Evolutionary conservation across 35 echinoderm and acorn worm species (phyloP).

Genomic region (Holothuria glaberrima): DNA sequence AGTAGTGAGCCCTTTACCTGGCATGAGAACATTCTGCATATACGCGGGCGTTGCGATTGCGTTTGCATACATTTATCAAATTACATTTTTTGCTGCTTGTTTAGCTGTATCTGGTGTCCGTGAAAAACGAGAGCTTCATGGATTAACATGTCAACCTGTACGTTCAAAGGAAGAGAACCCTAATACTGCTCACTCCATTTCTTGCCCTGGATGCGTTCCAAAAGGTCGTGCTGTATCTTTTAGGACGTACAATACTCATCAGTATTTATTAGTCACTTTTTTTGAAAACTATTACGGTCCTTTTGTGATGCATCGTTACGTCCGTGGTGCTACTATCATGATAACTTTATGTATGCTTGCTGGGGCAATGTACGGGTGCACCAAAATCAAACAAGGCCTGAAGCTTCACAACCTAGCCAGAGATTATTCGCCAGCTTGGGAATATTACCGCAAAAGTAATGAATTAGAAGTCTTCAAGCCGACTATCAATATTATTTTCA

Average conservation of each 20-base stretch:
- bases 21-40: conserved; percentile 65
- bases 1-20: conserved; percentile 27
- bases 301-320: conserved; percentile 33
- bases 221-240: not conserved
- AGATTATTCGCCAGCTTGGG: conserved; percentile 50
- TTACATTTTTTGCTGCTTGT: conserved; percentile 79
- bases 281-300: conserved; percentile 76
- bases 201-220: conserved; percentile 66
- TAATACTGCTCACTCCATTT: conserved; percentile 31
- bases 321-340: not conserved
- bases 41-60: conserved; percentile 66
- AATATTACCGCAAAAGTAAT: conserved; percentile 3
- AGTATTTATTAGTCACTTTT: conserved; percentile 42
- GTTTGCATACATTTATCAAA: conserved; percentile 74
- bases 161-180: conserved; percentile 13
- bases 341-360: conserved; percentile 40
- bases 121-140: conserved; percentile 57
- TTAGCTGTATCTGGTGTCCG: conserved; percentile 63
- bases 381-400: conserved; percentile 44
- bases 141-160: conserved; percentile 52
- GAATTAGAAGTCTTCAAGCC: conserved; percentile 53
- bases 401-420: conserved; percentile 20
- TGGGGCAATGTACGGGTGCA: conserved; percentile 60
- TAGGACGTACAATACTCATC: not conserved
- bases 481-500: conserved; percentile 21